Evolutionary conservation across 2,113 vertebrate species (phyloP).

Genomic region (Erythrolamprus reginae): DNA sequence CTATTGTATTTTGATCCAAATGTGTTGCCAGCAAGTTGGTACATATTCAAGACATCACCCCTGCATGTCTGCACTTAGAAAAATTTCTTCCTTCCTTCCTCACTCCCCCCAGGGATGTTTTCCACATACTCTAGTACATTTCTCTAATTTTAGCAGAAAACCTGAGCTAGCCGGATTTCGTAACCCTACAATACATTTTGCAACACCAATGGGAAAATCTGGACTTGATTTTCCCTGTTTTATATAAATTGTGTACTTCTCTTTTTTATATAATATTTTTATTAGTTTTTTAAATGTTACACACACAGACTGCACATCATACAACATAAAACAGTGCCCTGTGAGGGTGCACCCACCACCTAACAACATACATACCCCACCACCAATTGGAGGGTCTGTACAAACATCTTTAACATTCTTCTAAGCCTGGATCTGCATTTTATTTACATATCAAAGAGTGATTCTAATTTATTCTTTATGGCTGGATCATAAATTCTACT

Average conservation of each 20-base stretch:
- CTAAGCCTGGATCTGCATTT: too few species aligned
- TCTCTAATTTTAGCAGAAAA: background rate
- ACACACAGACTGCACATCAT: too few species aligned
- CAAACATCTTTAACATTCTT: too few species aligned
- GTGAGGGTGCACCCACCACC: too few species aligned
- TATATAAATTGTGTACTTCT: background rate
- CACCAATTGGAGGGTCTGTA: too few species aligned
- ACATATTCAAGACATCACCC: background rate
- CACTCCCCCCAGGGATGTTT: background rate
- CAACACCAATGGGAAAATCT: background rate
- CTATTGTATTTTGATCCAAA: background rate
- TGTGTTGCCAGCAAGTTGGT: background rate
- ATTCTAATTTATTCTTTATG: too few species aligned
- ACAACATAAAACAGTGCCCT: too few species aligned
- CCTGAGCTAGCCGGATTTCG: background rate
- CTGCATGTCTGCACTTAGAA: background rate
- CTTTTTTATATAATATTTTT: too few species aligned
- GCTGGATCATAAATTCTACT: too few species aligned
- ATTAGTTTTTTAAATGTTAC: too few species aligned
- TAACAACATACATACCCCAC: too few species aligned
- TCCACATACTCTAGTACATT: background rate
- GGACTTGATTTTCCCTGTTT: background rate
- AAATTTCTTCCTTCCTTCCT: background rate
- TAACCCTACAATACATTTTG: background rate
- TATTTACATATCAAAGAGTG: too few species aligned